Evolutionary conservation across 2,888 invertebrate species (phyloP), one percentile per base, ranked within the genome.

Genomic region (Tethea ocularis): DNA sequence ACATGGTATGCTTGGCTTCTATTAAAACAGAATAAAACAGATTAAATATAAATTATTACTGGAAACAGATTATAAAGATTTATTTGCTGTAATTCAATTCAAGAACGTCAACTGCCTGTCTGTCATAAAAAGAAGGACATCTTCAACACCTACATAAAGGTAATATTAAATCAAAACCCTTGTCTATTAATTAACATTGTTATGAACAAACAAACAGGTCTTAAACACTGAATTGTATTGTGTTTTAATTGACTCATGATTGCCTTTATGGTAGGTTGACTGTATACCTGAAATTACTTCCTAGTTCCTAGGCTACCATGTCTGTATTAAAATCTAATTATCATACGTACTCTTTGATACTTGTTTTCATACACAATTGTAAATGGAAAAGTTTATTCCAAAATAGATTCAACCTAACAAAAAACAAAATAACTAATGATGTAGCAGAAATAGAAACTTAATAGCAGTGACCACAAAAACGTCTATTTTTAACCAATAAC

Each of bases 181-280:
- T 20, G 20, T n/a, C 46, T 46, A 46, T 46, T 46, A 46, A 46
- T 46, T 46, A 46, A 20, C 46, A 20, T 20, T 20, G 20, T 46
- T 46, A 46, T 46, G 46, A 54, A 53, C 33, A 53, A 54, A 17
- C 17, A 29, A 17, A 33, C 52, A 24, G 6, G 20, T 22, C 11
- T 22, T 22, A 20, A 29, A 53, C 29, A 60, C 56, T 63, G 61
- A 58, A 67, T 71, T 64, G 72, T 66, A 78, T 77, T 79, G 80
- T 80, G 64, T 77, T 63, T 68, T 75, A 73, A 77, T 74, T 72
- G 73, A 72, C 74, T 72, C 61, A 65, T 70, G 46, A 46, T 74
- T 62, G 66, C 61, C 54, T 59, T 63, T 68, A 69, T 67, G 67
- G 67, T 36, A 54, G 54, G 56, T 59, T 60, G 60, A 61, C 46